Base-by-base conservation (phyloP, 53 echinoderm and acorn worm genomes). In the Glandiceps talaboti region DNA sequence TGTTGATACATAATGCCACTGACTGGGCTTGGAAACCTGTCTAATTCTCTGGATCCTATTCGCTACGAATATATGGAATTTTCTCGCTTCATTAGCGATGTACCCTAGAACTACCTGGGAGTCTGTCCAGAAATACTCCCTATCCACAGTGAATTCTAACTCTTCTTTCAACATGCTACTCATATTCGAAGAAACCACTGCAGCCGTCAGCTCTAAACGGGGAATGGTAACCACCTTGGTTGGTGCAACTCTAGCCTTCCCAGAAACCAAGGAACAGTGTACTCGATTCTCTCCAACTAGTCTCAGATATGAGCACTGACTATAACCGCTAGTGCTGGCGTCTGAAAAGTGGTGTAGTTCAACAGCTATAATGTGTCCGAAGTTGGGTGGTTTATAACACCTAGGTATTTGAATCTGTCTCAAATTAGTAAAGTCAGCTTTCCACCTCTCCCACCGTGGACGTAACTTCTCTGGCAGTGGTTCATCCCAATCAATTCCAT, bases 311-410 rank as follows among this genome's bases (percentile, higher is more conserved):
- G 85, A 82, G 33, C 86, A 86, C 30, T 82, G 79, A 26, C 90
- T 84, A 79, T 90, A 90, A 0, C 90, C 90, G 14, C 1, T 14
- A 27, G 79, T 73, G 73, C 88, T 91, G 14, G 89, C 92, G 82
- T 91, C 88, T 0, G 86, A 84, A 78, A 92, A 92, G 78, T 89
- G 89, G 32, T 92, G 92, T 0, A 89, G 73, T 74, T 92, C 84
- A n/a, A 81, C 83, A 1, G 29, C 28, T 28, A 31, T 30, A 25
- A 86, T 73, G 26, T 78, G 29, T 0, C 89, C 87, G 80, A 92
- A 86, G 29, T 74, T 82, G 14, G 30, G 6, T 29, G 84, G 92
- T 74, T 84, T 85, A 78, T 80, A 89, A 75, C 92, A 89, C 74
- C 92, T 86, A 26, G 79, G 76, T 25, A 91, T 28, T 20, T 76